These are phyloP conservation scores for human DNA, from an alignment of 2,113 vertebrate species.

Conservation along the genomic window GRCh38 chr22:47037501-47038000, in stretches of 20 bases:
- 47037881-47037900: background rate
- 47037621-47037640: too few species aligned
- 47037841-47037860: background rate
- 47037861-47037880: background rate
- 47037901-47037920: background rate
- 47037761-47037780: background rate
- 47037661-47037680: background rate
- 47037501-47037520: too few species aligned
- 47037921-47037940: background rate
- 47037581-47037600: too few species aligned
- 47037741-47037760: fast-evolving
- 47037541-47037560: too few species aligned
- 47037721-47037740: fast-evolving
- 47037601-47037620: too few species aligned
- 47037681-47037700: background rate
- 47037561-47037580: too few species aligned
- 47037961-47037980: constrained; percentile 2
- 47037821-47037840: fast-evolving
- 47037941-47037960: background rate
- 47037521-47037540: too few species aligned
- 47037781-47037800: fast-evolving
- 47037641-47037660: too few species aligned
- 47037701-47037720: fast-evolving
- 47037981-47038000: constrained; percentile 31
- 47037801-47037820: fast-evolving